A percentile compares a stretch with the other conserved stretches of the same genome.
Evolutionary conservation across 2,797 vertebrate species (phyloP).

Genomic region (Sebastes oblongus): DNA sequence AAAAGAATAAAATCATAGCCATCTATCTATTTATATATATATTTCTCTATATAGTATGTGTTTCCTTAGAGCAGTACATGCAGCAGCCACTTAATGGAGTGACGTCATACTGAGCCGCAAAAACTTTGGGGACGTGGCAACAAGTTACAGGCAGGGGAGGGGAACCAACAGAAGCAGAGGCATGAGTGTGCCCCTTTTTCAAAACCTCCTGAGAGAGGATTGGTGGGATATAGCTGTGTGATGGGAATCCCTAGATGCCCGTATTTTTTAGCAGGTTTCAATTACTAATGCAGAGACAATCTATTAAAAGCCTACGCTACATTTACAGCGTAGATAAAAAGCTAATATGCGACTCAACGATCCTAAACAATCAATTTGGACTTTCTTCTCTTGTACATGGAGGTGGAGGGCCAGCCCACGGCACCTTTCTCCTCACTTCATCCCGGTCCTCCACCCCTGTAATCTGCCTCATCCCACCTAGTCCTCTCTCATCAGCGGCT

Average conservation of each 20-base stretch:
- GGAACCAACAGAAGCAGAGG: conserved; percentile 76
- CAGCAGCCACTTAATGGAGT: conserved; percentile 95
- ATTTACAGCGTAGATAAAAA: conserved; percentile 70
- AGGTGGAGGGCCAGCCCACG: conserved; percentile 55
- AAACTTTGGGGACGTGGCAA: conserved; percentile 85
- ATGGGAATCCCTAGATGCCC: conserved; percentile 47
- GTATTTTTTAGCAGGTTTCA: conserved; percentile 49
- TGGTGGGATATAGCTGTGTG: conserved; percentile 64
- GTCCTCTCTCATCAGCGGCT: conserved; percentile 68
- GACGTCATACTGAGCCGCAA: conserved; percentile 91
- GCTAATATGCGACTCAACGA: conserved; percentile 57
- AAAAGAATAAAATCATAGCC: conserved; percentile 87
- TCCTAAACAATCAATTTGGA: conserved; percentile 64
- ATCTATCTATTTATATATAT: conserved; percentile 88
- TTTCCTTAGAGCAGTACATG: conserved; percentile 93
- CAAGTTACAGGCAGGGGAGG: conserved; percentile 84
- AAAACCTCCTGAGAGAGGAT: conserved; percentile 70
- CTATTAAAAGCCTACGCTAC: conserved; percentile 57
- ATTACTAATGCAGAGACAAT: conserved; percentile 62
- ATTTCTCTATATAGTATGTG: conserved; percentile 87
- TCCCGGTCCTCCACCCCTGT: conserved; percentile 44
- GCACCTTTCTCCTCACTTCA: conserved; percentile 43
- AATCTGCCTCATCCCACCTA: conserved; percentile 62
- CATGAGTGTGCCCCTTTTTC: conserved; percentile 53
- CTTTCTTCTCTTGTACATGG: conserved; percentile 36